phyloP scores from a whole-genome alignment of 2,888 invertebrate genomes.

The Brenthis daphne region DNA sequence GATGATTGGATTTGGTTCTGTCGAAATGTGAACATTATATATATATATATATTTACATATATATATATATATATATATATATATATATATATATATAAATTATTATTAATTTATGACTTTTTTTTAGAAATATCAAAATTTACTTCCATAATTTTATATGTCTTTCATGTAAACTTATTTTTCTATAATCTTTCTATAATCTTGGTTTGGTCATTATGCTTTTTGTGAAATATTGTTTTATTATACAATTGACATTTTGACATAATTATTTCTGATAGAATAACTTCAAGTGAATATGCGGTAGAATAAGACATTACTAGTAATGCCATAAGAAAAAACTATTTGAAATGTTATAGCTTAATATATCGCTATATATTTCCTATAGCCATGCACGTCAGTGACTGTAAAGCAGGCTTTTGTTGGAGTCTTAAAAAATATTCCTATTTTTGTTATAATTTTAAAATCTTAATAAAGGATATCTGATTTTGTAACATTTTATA shows the following conservation, averaged over 20 bases:
- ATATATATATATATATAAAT: not conserved
- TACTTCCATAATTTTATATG: too few species aligned
- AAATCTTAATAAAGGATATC: conserved; percentile 17
- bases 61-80: too few species aligned
- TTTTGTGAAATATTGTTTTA: not conserved
- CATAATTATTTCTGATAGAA: conserved; percentile 2
- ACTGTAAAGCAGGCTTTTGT: conserved; percentile 2
- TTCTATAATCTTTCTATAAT: not conserved
- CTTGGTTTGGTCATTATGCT: not conserved
- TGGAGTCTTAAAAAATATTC: conserved; percentile 2
- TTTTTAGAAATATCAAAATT: too few species aligned
- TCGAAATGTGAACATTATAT: not conserved
- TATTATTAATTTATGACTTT: too few species aligned
- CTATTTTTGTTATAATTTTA: conserved; percentile 13
- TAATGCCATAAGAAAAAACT: not conserved
- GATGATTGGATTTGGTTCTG: not conserved
- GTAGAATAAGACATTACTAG: conserved; percentile 10
- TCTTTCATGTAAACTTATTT: too few species aligned
- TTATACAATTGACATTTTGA: not conserved
- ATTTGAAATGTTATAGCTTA: not conserved
- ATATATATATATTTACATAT: too few species aligned
- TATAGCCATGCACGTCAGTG: conserved; percentile 7
- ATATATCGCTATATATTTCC: not conserved
- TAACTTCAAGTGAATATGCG: not conserved
- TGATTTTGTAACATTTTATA: conserved; percentile 40